Evolutionary conservation across 2,113 vertebrate species (phyloP).

Genomic region (Phylloscopus trochiloides): DNA sequence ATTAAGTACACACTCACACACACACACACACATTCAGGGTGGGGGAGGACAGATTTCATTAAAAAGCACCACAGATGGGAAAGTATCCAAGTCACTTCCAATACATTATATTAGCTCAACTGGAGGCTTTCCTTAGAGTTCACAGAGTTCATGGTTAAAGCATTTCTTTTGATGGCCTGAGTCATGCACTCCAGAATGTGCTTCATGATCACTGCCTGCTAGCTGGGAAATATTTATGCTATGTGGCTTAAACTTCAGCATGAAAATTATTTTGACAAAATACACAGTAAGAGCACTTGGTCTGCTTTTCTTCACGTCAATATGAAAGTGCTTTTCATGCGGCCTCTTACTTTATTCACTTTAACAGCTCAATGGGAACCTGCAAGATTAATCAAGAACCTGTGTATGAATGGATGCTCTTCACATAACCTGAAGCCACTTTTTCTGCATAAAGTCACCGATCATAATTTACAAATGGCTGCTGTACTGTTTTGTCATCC

Average conservation of each 20-base stretch:
- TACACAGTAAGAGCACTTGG: constrained; percentile 30
- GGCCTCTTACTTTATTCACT: constrained; percentile 58
- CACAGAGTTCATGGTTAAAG: constrained; percentile 12
- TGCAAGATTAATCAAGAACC: constrained; percentile 65
- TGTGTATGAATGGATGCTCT: constrained; percentile 47
- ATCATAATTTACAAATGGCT: background rate
- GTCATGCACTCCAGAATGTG: background rate
- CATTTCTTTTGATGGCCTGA: constrained; percentile 21
- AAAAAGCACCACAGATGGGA: background rate
- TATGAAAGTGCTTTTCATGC: constrained; percentile 60
- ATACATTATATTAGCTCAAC: background rate
- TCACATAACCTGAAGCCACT: constrained; percentile 60
- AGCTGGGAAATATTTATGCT: constrained; percentile 20
- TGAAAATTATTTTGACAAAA: constrained; percentile 71
- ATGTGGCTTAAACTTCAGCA: constrained; percentile 40
- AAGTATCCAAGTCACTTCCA: constrained; percentile 40
- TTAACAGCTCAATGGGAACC: constrained; percentile 44
- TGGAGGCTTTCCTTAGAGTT: constrained; percentile 10
- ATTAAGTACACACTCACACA: background rate
- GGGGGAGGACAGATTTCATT: constrained; percentile 33
- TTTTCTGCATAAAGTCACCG: background rate
- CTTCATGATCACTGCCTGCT: constrained; percentile 5
- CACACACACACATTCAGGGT: background rate
- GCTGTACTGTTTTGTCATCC: background rate
- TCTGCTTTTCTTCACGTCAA: constrained; percentile 53